Evolutionary conservation across 1,140 invertebrate genomes (phyloP).

Genomic region (Aphaenogaster ashmeadi): DNA sequence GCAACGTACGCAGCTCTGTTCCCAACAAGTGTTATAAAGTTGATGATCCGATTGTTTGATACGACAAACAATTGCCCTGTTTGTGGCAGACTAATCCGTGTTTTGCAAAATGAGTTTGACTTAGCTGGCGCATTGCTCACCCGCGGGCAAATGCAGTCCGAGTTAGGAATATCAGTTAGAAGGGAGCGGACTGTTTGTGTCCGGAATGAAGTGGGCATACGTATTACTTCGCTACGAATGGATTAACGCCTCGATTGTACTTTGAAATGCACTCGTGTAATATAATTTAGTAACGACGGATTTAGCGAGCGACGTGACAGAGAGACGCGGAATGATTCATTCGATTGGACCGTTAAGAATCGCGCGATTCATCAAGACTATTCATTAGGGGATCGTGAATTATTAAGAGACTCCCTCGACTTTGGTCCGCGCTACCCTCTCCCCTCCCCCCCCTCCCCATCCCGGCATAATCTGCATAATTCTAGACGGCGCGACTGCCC

Average conservation of each 20-base stretch:
- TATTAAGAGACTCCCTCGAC: slow-evolving; percentile 52
- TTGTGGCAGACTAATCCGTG: slow-evolving; percentile 20
- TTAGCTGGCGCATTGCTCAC: slow-evolving; percentile 14
- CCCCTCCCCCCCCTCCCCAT: background rate
- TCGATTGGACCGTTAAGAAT: slow-evolving; percentile 25
- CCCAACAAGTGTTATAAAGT: background rate
- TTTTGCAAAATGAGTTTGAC: slow-evolving; percentile 44
- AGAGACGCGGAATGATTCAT: slow-evolving; percentile 22
- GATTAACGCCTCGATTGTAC: slow-evolving; percentile 23
- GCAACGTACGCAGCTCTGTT: background rate
- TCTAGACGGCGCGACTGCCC: slow-evolving; percentile 29
- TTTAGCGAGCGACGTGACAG: background rate
- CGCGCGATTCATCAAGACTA: slow-evolving; percentile 39
- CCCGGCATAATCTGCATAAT: slow-evolving; percentile 57
- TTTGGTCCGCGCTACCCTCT: slow-evolving; percentile 6
- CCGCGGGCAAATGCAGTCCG: background rate
- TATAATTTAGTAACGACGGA: background rate
- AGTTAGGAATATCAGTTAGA: slow-evolving; percentile 11
- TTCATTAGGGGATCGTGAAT: slow-evolving; percentile 51
- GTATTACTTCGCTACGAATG: background rate
- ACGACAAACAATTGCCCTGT: slow-evolving; percentile 11
- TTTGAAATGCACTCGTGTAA: background rate
- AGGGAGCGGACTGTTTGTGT: background rate
- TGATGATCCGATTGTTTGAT: slow-evolving; percentile 32
- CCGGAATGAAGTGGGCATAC: background rate